Conservation (phyloP, 2,113 vertebrate genomes). For the rabbit (Oryctolagus cuniculus) region mOryCun1.1 NC_091438.1:88990501-88991000, state of each 20-base stretch:
- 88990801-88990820: not conserved
- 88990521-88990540: not conserved
- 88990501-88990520: slow-evolving; percentile 35
- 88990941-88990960: slow-evolving; percentile 60
- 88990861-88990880: not conserved
- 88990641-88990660: not conserved
- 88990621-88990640: not conserved
- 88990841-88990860: not conserved
- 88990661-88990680: not conserved
- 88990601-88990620: not conserved
- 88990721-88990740: not conserved
- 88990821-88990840: not conserved
- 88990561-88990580: not conserved
- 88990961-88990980: slow-evolving; percentile 65
- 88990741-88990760: not conserved
- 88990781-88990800: not conserved
- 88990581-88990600: not conserved
- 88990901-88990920: not conserved
- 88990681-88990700: not conserved
- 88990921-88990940: not conserved
- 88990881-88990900: slow-evolving; percentile 32
- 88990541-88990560: not conserved
- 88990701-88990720: not conserved
- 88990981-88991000: slow-evolving; percentile 79
- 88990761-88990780: not conserved